Base-by-base conservation (phyloP, 1,140 invertebrate species). In the Ctenoplectra terminalis region DNA sequence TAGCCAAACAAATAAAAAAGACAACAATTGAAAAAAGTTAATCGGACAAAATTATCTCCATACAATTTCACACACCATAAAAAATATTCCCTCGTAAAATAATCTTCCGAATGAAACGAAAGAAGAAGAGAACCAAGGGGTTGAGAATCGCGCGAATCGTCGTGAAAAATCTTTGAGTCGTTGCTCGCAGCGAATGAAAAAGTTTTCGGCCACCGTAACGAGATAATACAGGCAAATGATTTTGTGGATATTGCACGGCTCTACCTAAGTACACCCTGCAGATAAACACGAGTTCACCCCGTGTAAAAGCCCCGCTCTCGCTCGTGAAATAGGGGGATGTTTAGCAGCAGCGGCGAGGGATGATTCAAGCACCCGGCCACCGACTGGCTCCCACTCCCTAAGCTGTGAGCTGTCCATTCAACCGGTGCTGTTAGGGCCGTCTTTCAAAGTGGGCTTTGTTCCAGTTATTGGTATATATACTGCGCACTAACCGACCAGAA, bases 341-440 rank as follows among this genome's bases (percentile, higher is more conserved):
- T 81, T 84, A 86, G 82, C 82, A 75, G 77, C 20, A 70, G 34
- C 46, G 23, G 66, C 72, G 66, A 83, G 78, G 82, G 78, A 86
- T 86, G 84, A 86, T 84, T 86, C 82, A 86, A 84, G 73, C 67
- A 84, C 69, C 61, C 84, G 66, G 77, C 82, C 73, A 77, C 77
- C 77, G 66, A 74, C 60, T 67, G 69, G 60, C 75, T 75, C 72
- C 72, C 82, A 80, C 73, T 82, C 67, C 75, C 81, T 84, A 80
- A 84, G 60, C 77, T 54, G 81, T 60, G 77, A 86, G 76, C 72
- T 86, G 67, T 71, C 77, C 84, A 86, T 86, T 86, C 77, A 84
- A 81, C 67, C 69, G 73, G 67, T 63, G 48, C 56, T 58, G 74
- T 73, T 82, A 60, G 70, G 23, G 54, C 77, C 70, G 54, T 67